Evolutionary conservation across 64 coral and sea anemone genomes (phyloP).

Genomic region (Pachyseris speciosa): DNA sequence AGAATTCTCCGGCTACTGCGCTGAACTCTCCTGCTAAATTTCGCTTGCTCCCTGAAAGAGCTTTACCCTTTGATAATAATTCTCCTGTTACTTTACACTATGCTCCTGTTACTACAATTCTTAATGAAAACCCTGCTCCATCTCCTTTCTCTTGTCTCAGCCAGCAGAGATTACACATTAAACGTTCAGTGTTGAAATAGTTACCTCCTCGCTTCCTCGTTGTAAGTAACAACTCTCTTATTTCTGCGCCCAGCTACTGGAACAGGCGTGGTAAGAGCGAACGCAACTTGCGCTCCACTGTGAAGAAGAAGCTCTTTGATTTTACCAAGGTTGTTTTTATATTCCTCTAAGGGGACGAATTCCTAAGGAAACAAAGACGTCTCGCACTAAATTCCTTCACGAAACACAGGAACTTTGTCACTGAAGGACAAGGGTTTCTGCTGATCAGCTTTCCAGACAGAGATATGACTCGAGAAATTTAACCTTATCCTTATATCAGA

Average conservation of each 20-base stretch:
- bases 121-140: too few relatives aligned
- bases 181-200: neutral
- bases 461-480: too few relatives aligned
- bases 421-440: too few relatives aligned
- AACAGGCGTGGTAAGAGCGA: constrained; percentile 83
- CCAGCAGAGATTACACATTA: neutral
- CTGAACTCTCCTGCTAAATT: too few relatives aligned
- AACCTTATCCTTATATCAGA: too few relatives aligned
- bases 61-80: too few relatives aligned
- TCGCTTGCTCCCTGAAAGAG: too few relatives aligned
- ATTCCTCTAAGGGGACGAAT: constrained; percentile 84
- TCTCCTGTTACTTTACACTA: too few relatives aligned
- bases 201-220: constrained; percentile 70
- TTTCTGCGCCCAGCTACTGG: constrained; percentile 39
- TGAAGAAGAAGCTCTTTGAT: constrained; percentile 70
- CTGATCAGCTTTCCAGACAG: too few relatives aligned
- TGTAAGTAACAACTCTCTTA: constrained; percentile 61
- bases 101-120: too few relatives aligned
- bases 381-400: neutral
- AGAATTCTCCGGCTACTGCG: too few relatives aligned
- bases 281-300: constrained; percentile 75
- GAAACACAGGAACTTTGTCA: constrained; percentile 4
- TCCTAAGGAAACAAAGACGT: constrained; percentile 35
- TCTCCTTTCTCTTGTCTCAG: too few relatives aligned
- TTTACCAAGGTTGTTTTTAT: constrained; percentile 70